These are phyloP conservation scores for Cardiocondyla obscurior DNA, from an alignment of 1,140 invertebrate species.

Conservation along the genomic window DNA sequence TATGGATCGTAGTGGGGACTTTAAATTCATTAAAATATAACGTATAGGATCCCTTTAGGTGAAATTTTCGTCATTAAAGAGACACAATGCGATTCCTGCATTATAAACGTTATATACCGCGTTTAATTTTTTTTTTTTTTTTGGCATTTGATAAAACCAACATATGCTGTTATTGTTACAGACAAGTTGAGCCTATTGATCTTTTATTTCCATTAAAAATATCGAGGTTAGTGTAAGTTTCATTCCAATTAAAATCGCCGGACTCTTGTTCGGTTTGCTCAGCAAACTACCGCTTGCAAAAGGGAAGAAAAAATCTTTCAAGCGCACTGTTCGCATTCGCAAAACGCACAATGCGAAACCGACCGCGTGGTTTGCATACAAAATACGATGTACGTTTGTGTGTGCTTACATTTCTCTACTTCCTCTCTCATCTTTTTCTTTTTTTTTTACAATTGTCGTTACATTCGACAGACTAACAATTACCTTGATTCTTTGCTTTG, in stretches of 20 bases:
- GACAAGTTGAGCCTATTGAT: background rate
- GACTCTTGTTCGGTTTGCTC: background rate
- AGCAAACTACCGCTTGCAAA: background rate
- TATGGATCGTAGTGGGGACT: background rate
- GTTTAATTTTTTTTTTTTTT: background rate
- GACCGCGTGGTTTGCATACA: slow-evolving; percentile 45
- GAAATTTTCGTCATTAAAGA: background rate
- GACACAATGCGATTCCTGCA: background rate
- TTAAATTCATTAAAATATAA: background rate
- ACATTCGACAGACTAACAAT: background rate
- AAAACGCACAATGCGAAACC: slow-evolving; percentile 48
- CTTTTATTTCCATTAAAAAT: slow-evolving; percentile 14
- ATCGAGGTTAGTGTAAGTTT: slow-evolving; percentile 1
- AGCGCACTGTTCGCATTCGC: background rate
- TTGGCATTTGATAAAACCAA: background rate
- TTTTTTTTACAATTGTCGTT: slow-evolving; percentile 5
- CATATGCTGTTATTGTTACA: background rate
- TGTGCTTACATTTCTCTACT: background rate
- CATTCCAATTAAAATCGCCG: slow-evolving; percentile 29
- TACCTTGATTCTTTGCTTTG: background rate
- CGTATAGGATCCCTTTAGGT: background rate
- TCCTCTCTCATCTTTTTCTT: background rate
- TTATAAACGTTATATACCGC: background rate
- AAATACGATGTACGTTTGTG: slow-evolving; percentile 30
- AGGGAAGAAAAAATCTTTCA: slow-evolving; percentile 35